Evolutionary conservation across 2,797 vertebrate genomes (phyloP).

Genomic region (Pipistrellus kuhlii): DNA sequence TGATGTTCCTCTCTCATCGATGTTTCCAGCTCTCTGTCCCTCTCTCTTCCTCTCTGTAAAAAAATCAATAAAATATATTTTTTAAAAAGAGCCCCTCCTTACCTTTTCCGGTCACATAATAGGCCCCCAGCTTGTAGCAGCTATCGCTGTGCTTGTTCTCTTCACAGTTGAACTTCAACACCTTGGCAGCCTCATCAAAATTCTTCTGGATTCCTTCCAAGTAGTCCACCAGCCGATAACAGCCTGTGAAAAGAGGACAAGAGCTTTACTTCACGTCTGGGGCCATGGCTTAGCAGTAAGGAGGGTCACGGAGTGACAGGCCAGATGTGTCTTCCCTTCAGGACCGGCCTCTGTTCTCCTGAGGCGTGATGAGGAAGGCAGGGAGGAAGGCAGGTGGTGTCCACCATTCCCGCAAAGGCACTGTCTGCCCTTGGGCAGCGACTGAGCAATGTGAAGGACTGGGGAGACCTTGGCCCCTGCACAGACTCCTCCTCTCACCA

Average conservation of each 20-base stretch:
- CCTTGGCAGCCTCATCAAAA: conserved; percentile 91
- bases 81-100: not conserved
- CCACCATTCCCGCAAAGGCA: not conserved
- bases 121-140: conserved; percentile 96
- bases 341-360: not conserved
- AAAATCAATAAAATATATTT: too few species aligned
- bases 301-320: not conserved
- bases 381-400: not conserved
- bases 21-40: too few species aligned
- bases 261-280: not conserved
- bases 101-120: conserved; percentile 96
- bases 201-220: conserved; percentile 93
- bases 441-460: not conserved
- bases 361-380: not conserved
- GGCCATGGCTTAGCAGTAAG: not conserved
- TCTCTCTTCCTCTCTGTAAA: too few species aligned
- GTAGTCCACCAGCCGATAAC: conserved; percentile 95
- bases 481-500: not conserved
- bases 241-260: conserved; percentile 88
- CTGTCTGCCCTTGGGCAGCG: not conserved
- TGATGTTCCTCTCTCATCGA: too few species aligned
- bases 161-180: conserved; percentile 95
- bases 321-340: not conserved
- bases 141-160: conserved; percentile 91
- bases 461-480: not conserved